Evolutionary conservation across 2,113 vertebrate species (phyloP).

Genomic region (Platichthys flesus): DNA sequence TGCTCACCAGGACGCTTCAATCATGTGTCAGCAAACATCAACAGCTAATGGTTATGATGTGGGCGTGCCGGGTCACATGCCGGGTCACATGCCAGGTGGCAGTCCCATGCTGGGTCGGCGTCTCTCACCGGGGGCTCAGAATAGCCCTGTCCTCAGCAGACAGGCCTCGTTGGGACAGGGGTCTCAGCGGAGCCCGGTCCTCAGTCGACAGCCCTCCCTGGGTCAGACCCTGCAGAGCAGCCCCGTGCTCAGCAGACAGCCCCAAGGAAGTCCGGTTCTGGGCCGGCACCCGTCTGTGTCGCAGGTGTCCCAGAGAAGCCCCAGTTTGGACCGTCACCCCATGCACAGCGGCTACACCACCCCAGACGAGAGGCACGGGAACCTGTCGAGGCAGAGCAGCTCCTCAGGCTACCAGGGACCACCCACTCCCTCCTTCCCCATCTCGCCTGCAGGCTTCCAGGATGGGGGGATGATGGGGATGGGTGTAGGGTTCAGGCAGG

Average conservation of each 20-base stretch:
- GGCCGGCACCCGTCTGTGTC: constrained; percentile 75
- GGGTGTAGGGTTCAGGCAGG: constrained; percentile 84
- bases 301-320: constrained; percentile 86
- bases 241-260: constrained; percentile 77
- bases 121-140: constrained; percentile 65
- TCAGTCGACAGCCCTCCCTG: constrained; percentile 73
- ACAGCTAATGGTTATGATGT: constrained; percentile 72
- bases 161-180: constrained; percentile 65
- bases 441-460: constrained; percentile 87
- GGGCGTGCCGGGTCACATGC: constrained; percentile 35
- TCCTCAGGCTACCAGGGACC: constrained; percentile 94
- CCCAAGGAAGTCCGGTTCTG: constrained; percentile 85
- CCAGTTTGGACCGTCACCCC: constrained; percentile 86
- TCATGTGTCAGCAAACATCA: constrained; percentile 47
- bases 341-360: constrained; percentile 89
- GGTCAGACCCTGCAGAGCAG: constrained; percentile 73
- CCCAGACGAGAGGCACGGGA: constrained; percentile 89
- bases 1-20: constrained; percentile 65
- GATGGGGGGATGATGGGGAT: constrained; percentile 79
- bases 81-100: constrained; percentile 1
- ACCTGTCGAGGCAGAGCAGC: constrained; percentile 93
- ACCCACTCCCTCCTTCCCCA: constrained; percentile 92
- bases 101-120: constrained; percentile 73
- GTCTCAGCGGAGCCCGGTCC: constrained; percentile 72
- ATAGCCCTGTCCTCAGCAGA: constrained; percentile 69